phyloP scores from a whole-genome alignment of 2,888 invertebrate species.

The Amblyteles armatorius region DNA sequence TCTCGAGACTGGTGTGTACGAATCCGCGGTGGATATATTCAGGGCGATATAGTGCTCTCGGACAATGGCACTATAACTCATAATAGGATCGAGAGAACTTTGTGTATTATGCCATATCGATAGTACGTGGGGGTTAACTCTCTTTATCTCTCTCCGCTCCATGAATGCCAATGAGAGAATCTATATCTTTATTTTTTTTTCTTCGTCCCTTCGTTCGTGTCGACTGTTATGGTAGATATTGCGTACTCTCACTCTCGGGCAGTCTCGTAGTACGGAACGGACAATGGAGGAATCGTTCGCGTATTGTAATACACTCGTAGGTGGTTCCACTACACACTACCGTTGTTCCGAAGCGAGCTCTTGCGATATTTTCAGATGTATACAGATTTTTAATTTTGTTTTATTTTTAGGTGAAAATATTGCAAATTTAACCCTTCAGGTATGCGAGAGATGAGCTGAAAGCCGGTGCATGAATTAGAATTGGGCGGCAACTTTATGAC shows the following conservation, averaged over 20 bases:
- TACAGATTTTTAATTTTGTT: not conserved
- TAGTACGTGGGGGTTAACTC: constrained; percentile 76
- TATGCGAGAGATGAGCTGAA: not conserved
- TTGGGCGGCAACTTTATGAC: too few species aligned
- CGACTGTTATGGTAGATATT: constrained; percentile 5
- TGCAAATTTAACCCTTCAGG: not conserved
- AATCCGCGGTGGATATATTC: constrained; percentile 39
- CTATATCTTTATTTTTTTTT: constrained; percentile 70
- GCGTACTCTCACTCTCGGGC: constrained; percentile 41
- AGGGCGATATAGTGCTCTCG: constrained; percentile 52
- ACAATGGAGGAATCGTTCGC: constrained; percentile 59
- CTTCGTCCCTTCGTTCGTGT: constrained; percentile 69
- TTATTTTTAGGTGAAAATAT: not conserved
- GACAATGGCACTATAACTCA: constrained; percentile 84
- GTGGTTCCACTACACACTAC: constrained; percentile 45
- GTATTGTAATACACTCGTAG: constrained; percentile 56
- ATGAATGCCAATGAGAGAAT: constrained; percentile 73
- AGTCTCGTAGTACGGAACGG: constrained; percentile 28
- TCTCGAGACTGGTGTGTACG: constrained; percentile 14
- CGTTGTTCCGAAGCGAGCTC: constrained; percentile 16
- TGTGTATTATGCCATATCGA: constrained; percentile 80
- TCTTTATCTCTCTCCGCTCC: constrained; percentile 24
- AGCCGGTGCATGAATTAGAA: not conserved
- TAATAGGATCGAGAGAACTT: constrained; percentile 79
- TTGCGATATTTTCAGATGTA: constrained; percentile 5